Evolutionary conservation across 2,113 vertebrate genomes (phyloP).

Genomic region (Pygoscelis adeliae): DNA sequence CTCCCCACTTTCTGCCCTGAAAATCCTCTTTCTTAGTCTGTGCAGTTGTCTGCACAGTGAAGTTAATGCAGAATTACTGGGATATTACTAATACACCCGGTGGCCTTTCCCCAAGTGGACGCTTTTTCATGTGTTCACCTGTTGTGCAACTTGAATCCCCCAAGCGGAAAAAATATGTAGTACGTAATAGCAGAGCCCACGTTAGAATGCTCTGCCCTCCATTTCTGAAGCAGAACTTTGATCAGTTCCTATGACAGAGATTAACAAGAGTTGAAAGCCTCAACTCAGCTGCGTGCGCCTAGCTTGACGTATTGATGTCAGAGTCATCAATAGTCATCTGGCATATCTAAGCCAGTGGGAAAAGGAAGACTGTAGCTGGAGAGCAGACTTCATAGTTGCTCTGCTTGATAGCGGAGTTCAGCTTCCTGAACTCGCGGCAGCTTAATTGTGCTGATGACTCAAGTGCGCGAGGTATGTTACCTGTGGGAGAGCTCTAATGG

Average conservation of each 20-base stretch:
- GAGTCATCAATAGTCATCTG: too few relatives aligned
- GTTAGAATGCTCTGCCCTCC: background rate
- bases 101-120: background rate
- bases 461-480: slow-evolving; percentile 32
- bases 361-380: too few relatives aligned
- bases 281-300: background rate
- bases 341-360: rapidly evolving
- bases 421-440: rapidly evolving
- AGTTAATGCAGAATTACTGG: background rate
- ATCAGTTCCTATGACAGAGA: background rate
- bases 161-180: background rate
- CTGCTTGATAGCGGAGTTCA: background rate
- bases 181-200: rapidly evolving
- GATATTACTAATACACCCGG: too few relatives aligned
- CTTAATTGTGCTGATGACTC: rapidly evolving
- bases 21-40: background rate
- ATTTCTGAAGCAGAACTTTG: background rate
- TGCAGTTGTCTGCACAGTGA: background rate
- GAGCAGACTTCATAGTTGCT: background rate
- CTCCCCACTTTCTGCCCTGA: background rate
- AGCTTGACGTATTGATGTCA: background rate
- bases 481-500: slow-evolving; percentile 90
- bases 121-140: background rate
- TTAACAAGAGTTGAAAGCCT: background rate
- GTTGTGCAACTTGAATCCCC: background rate